phyloP scores from a whole-genome alignment of 2,888 invertebrate genomes.

The Odontocolon sp. region DNA sequence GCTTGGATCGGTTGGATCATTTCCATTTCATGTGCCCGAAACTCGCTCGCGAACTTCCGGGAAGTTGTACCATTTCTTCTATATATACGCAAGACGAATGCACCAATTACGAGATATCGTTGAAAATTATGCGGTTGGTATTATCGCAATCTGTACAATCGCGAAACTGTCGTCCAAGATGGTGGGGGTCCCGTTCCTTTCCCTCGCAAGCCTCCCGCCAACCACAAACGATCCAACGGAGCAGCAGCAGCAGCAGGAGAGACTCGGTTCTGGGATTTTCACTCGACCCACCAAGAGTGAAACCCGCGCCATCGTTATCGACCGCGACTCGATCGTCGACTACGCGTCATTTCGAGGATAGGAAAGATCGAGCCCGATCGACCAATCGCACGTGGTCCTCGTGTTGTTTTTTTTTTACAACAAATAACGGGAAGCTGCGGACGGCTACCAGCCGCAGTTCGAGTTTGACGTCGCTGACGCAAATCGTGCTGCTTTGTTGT shows the following conservation, averaged over 20 bases:
- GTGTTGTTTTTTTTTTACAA: background rate
- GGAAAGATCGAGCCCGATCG: constrained; percentile 11
- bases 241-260: too few species aligned
- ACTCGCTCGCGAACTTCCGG: too few species aligned
- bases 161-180: too few species aligned
- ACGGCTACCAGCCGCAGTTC: background rate
- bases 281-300: constrained; percentile 25
- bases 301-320: constrained; percentile 63
- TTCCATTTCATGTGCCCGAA: too few species aligned
- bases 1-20: too few species aligned
- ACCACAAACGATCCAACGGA: background rate
- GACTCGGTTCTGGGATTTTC: constrained; percentile 7
- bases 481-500: background rate
- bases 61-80: too few species aligned
- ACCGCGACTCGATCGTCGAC: constrained; percentile 56
- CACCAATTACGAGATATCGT: too few species aligned
- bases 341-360: constrained; percentile 14
- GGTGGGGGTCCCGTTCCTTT: too few species aligned
- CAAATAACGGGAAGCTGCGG: constrained; percentile 12
- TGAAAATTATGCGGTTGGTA: too few species aligned
- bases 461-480: background rate
- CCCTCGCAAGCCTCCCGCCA: background rate
- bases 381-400: constrained; percentile 27
- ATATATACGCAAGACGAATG: too few species aligned
- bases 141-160: too few species aligned